Percentiles rank a stretch among this genome's conserved stretches.
Evolutionary conservation across 2,113 vertebrate species (phyloP).

Genomic region (Dissostichus mawsoni): DNA sequence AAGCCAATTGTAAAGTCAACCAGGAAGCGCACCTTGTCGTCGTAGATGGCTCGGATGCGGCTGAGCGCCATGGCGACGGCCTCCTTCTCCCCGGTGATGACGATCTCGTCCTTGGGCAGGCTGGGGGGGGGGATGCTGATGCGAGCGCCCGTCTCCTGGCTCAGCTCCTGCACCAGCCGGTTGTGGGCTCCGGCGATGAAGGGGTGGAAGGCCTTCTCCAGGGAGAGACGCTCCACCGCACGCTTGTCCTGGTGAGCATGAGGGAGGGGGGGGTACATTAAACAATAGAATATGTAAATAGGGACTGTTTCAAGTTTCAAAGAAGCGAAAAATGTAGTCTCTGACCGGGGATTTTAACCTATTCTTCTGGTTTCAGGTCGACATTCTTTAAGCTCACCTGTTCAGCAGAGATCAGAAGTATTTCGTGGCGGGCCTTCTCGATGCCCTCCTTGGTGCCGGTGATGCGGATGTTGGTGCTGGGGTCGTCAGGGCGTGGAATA

Average conservation of each 20-base stretch:
- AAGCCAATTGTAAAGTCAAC: background rate
- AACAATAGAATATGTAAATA: background rate
- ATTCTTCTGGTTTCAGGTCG: background rate
- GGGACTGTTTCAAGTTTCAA: no score
- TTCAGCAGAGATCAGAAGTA: slow-evolving; percentile 85
- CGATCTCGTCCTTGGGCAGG: slow-evolving; percentile 84
- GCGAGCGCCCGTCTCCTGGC: slow-evolving; percentile 83
- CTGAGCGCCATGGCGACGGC: slow-evolving; percentile 78
- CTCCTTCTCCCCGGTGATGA: slow-evolving; percentile 86
- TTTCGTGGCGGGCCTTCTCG: slow-evolving; percentile 85
- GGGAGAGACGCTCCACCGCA: slow-evolving; percentile 81
- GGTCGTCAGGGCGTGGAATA: slow-evolving; percentile 83
- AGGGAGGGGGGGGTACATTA: background rate
- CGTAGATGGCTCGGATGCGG: slow-evolving; percentile 83
- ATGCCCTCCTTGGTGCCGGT: slow-evolving; percentile 85
- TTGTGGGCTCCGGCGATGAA: slow-evolving; percentile 84
- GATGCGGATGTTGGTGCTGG: slow-evolving; percentile 83
- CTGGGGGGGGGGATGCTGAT: slow-evolving; percentile 84
- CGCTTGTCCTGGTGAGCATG: slow-evolving; percentile 80
- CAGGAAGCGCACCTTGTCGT: slow-evolving; percentile 81
- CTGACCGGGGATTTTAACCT: background rate
- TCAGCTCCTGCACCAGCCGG: slow-evolving; percentile 83
- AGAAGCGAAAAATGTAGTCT: no score
- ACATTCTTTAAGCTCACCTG: slow-evolving; percentile 73
- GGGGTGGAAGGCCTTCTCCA: slow-evolving; percentile 85